Evolutionary conservation across 2,888 invertebrate genomes (phyloP).

Genomic region (Caenorhabditis afra): DNA sequence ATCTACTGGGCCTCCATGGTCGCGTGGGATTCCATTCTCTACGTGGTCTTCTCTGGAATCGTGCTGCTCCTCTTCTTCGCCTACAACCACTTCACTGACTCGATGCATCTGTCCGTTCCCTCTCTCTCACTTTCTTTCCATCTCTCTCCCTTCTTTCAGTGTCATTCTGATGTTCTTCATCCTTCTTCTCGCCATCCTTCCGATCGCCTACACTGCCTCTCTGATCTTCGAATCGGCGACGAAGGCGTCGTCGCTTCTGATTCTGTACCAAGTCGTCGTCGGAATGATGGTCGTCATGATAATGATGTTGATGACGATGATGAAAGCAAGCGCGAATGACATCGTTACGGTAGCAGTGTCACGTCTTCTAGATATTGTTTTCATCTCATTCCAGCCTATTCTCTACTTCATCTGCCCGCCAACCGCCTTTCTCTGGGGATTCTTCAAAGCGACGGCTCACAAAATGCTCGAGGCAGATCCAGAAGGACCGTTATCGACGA

Average conservation of each 20-base stretch:
- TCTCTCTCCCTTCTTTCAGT: neutral
- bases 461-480: constrained; percentile 2
- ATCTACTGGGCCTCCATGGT: neutral
- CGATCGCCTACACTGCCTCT: neutral
- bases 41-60: neutral
- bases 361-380: neutral
- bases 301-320: neutral
- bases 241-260: neutral
- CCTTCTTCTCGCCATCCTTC: neutral
- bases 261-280: neutral
- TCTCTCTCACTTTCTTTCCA: neutral
- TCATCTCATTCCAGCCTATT: constrained; percentile 6
- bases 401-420: constrained; percentile 24
- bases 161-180: neutral
- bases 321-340: neutral
- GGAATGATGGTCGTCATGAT: neutral
- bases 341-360: neutral
- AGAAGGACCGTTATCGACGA: neutral
- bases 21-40: neutral
- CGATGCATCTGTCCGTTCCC: neutral
- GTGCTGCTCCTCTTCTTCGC: neutral
- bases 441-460: constrained; percentile 15
- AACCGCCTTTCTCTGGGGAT: constrained; percentile 19
- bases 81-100: neutral
- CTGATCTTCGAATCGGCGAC: neutral